Base-by-base conservation (phyloP, 2,113 vertebrate species). In the Platanista minor region DNA sequence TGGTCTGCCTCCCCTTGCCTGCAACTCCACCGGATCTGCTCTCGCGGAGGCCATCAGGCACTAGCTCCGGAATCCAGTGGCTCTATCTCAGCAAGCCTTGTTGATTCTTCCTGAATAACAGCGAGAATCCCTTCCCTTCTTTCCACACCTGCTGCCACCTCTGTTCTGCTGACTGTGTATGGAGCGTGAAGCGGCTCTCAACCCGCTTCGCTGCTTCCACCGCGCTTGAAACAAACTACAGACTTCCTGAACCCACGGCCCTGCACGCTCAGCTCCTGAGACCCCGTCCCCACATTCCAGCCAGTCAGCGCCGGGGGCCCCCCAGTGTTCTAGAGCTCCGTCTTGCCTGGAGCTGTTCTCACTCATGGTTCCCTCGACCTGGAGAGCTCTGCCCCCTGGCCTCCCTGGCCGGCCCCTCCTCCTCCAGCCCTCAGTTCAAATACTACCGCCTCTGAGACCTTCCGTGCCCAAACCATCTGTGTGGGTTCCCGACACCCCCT, bases 361-460 rank as follows among this genome's bases (percentile, higher is more conserved):
- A 33, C 12, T n/a, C 4, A 33, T 11, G 52, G 25, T 11, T 80
- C n/a, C 52, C 31, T 49, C 46, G n/a, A 3, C 62, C 41, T 10
- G 8, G 29, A n/a, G 21, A 77, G 39, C 43, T 11, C 18, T 25
- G 17, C 36, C 59, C 23, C 5, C 6, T 1, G 1, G 0, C 27
- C 61, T 20, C 4, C 46, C 66, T 33, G 54, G 13, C 77, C 85
- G 33, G 20, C 18, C 67, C 49, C 6, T 64, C 39, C 29, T 80
- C n/a, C 49, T 46, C 20, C 23, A 36, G 33, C 15, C 78, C 72
- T 86, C 20, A 41, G 23, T 57, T 80, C 82, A 31, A 6, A 27
- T 7, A 15, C 43, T 39, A 66, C 57, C 41, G 49, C n/a, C 57
- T 39, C 4, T 10, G 33, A 57, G 31, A 46, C 5, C 5, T 61